Evolutionary conservation across 2,888 invertebrate species (phyloP), one percentile per base, ranked within the genome.

Genomic region (Noctua janthina): DNA sequence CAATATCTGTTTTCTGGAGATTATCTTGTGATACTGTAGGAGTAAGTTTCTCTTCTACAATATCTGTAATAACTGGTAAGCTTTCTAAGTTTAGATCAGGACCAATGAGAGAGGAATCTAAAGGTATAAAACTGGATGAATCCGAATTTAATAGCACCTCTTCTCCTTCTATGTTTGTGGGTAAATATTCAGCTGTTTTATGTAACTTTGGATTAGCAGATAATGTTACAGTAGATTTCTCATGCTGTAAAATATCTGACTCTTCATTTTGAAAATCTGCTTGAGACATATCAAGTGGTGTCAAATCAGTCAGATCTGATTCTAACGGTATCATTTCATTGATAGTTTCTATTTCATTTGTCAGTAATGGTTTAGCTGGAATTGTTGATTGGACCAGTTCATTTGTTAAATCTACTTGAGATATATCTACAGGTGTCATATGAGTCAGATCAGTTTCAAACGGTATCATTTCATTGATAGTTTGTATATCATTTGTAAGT

Each of bases 31-130:
- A 54, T 23, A n/a, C 1, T 1, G 2, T 1, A 29, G 67, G 8
- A 20, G 20, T 2, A n/a, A n/a, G 23, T 29, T 43, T 67, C 15
- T 81, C 20, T 20, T 20, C 23, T 39, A 17, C 4, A 51, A 2
- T 2, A 7, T 71, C 20, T 23, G 17, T 39, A 1, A 39, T 20
- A 29, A 29, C 49, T 17, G 13, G 39, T 0, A 2, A 56, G 11
- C 2, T 76, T 23, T 0, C 66, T 51, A 51, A 59, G 20, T 64
- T 15, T 51, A 79, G 56, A 2, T 46, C 15, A 46, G 73, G 5
- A 1, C 56, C 85, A 73, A 70, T 59, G 0, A 82, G 51, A 35
- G 69, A 70, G n/a, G 73, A 35, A 70, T 82, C 84, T 59, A 84
- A 73, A 1, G 49, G 72, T 6, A 29, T 23, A 0, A 64, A 4